phyloP scores from a whole-genome alignment of 1,140 invertebrate genomes.

The Drosophila auraria region DNA sequence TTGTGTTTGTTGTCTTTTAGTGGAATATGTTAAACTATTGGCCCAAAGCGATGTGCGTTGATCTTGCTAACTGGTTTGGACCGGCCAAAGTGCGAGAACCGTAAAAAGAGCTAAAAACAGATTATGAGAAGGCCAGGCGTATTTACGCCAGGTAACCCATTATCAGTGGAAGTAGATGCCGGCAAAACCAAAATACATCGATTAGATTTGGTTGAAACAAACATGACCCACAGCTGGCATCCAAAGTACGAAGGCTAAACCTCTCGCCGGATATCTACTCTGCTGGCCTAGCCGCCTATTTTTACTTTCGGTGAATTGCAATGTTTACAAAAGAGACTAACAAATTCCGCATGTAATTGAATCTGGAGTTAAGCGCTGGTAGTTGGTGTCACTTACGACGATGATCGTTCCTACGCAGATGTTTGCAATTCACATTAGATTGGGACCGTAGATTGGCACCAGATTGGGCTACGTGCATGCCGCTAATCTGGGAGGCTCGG shows the following conservation, averaged over 20 bases:
- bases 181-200: slow-evolving; percentile 13
- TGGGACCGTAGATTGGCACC: neutral
- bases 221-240: slow-evolving; percentile 2
- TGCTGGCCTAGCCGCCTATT: neutral
- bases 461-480: slow-evolving; percentile 45
- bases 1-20: slow-evolving; percentile 11
- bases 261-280: neutral
- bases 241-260: slow-evolving; percentile 51
- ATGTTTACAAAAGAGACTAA: slow-evolving; percentile 20
- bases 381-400: neutral
- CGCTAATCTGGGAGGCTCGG: slow-evolving; percentile 32
- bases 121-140: slow-evolving; percentile 26
- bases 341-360: slow-evolving; percentile 25
- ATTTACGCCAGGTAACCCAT: slow-evolving; percentile 24
- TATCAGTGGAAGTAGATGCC: slow-evolving; percentile 14
- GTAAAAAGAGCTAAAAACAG: slow-evolving; percentile 18
- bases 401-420: slow-evolving; percentile 17
- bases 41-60: slow-evolving; percentile 1
- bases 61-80: slow-evolving; percentile 33
- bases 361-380: slow-evolving; percentile 14
- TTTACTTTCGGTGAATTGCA: slow-evolving; percentile 21
- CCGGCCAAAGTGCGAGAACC: slow-evolving; percentile 39
- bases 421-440: slow-evolving; percentile 37
- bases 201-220: slow-evolving; percentile 36
- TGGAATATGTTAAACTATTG: slow-evolving; percentile 33